phyloP scores from a whole-genome alignment of 2,797 vertebrate genomes.

The Erpetoichthys calabaricus region DNA sequence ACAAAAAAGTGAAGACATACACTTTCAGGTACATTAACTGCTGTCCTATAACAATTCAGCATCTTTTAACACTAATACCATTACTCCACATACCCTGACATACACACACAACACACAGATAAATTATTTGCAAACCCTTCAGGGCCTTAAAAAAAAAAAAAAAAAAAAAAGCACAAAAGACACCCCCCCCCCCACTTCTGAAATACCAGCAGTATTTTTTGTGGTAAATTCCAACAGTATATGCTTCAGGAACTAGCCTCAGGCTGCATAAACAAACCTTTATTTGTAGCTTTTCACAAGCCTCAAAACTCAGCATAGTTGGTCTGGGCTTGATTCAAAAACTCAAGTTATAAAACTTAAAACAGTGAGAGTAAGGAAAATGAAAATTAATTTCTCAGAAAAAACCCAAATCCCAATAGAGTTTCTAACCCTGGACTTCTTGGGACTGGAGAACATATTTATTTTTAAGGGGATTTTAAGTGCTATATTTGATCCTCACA shows the following conservation, averaged over 20 bases:
- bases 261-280: background rate
- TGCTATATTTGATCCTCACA: too few relatives aligned
- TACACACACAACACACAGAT: too few relatives aligned
- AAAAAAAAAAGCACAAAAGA: background rate
- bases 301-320: slow-evolving; percentile 13
- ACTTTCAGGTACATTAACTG: too few relatives aligned
- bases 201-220: background rate
- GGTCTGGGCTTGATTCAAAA: slow-evolving; percentile 34
- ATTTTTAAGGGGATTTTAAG: too few relatives aligned
- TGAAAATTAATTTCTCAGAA: too few relatives aligned
- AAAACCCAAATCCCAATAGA: too few relatives aligned
- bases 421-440: too few relatives aligned
- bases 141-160: background rate
- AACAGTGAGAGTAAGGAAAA: background rate
- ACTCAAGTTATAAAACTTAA: slow-evolving; percentile 8
- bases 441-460: too few relatives aligned
- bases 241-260: background rate
- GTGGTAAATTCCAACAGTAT: slow-evolving; percentile 15
- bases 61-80: too few relatives aligned
- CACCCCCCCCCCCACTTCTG: background rate
- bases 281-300: background rate
- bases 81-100: too few relatives aligned
- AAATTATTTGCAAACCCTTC: background rate
- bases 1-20: too few relatives aligned
- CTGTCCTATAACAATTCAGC: too few relatives aligned